Base-by-base conservation (phyloP, 2,113 vertebrate species). In the Pteruthius melanotis region DNA sequence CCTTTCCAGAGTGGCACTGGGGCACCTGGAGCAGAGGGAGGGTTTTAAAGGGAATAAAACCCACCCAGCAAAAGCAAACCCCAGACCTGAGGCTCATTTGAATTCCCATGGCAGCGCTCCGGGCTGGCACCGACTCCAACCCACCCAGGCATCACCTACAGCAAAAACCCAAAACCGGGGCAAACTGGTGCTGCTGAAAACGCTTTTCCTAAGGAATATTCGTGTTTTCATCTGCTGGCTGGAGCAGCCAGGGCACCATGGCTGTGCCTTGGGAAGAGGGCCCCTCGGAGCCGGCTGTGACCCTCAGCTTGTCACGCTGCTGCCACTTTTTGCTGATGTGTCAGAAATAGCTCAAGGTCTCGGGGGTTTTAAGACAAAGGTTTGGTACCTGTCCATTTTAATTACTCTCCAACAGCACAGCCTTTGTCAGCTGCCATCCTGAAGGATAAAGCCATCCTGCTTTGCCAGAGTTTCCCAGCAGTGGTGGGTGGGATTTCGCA, bases 211-310 rank as follows among this genome's bases (percentile, higher is more conserved):
- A 10, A 57, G 35, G 26, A 65, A 61, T 53, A 57, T 84, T 70
- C 53, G 27, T 42, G 28, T 18, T 49, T 30, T 59, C 15, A 3
- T 35, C 30, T 63, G 70, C 17, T 30, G 57, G 8, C 3, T 26
- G 27, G 57, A 50, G 53, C 7, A 47, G 26, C 40, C n/a, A 20
- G 23, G 65, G 52, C 24, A 37, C 45, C 8, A 3, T 0, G 15
- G 14, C 28, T 4, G 14, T 10, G 52, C 52, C 56, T 35, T 15
- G 79, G 66, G 61, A 56, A 44, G 37, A 8, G 5, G 47, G 26
- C 1, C 24, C 53, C 53, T 42, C 0, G 0, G 87, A 44, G 40
- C 7, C 0, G 18, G 50, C 45, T 37, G 2, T 27, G 23, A 17
- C 10, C 64, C 28, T 11, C 64, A 7, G 31, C 9, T 47, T 7